These are phyloP conservation scores for Ichneumon xanthorius DNA, from an alignment of 2,888 invertebrate genomes.

Conservation along the genomic window DNA sequence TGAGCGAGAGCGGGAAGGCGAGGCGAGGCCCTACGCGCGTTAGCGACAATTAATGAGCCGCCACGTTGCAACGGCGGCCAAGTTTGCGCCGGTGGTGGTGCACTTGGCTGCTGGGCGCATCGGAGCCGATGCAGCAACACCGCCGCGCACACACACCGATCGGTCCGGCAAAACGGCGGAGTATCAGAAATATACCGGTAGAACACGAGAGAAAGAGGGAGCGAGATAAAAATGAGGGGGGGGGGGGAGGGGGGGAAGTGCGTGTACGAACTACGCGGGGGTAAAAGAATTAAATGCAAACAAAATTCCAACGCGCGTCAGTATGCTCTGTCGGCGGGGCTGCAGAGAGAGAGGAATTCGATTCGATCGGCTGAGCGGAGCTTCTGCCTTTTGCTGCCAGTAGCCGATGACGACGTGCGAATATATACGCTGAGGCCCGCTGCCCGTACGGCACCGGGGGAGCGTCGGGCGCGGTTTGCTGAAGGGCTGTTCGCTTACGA, in stretches of 20 bases:
- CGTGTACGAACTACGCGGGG: slow-evolving; percentile 46
- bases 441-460: no score
- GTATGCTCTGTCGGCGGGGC: slow-evolving; percentile 42
- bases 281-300: slow-evolving; percentile 60
- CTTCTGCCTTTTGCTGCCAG: slow-evolving; percentile 50
- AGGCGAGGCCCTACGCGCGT: slow-evolving; percentile 43
- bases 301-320: slow-evolving; percentile 56
- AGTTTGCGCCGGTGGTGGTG: slow-evolving; percentile 16
- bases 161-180: slow-evolving; percentile 27
- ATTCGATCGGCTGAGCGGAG: slow-evolving; percentile 46
- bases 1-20: slow-evolving; percentile 10
- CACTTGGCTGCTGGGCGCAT: background rate
- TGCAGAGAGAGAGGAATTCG: slow-evolving; percentile 47
- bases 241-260: slow-evolving; percentile 33
- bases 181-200: slow-evolving; percentile 47
- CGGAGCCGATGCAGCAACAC: slow-evolving; percentile 29
- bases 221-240: slow-evolving; percentile 1
- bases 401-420: slow-evolving; percentile 32
- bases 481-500: no score
- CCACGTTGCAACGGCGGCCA: slow-evolving; percentile 35
- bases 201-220: slow-evolving; percentile 19
- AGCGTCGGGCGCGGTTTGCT: no score
- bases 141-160: slow-evolving; percentile 12
- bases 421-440: background rate
- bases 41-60: slow-evolving; percentile 61